phyloP scores from a whole-genome alignment of 1,140 invertebrate species.

The Bombus huntii region DNA sequence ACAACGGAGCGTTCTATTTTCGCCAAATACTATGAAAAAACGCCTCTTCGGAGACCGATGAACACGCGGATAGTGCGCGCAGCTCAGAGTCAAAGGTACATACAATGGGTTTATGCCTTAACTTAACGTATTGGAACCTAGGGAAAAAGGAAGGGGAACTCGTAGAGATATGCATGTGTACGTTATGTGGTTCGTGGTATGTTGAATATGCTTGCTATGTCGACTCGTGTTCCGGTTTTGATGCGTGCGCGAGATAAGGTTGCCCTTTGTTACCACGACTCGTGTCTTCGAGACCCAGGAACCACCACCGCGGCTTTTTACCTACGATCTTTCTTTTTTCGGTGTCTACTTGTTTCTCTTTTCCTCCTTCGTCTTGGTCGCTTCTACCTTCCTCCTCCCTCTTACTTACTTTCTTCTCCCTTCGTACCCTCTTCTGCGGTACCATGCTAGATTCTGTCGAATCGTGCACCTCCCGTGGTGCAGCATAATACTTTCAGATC shows the following conservation, averaged over 20 bases:
- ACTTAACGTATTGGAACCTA: conserved; percentile 50
- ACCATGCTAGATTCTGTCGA: conserved; percentile 45
- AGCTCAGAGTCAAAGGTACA: conserved; percentile 38
- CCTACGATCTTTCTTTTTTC: conserved; percentile 55
- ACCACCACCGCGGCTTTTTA: conserved; percentile 62
- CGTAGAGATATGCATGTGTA: conserved; percentile 15
- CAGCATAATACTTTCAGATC: conserved; percentile 32
- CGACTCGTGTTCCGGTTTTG: conserved; percentile 77
- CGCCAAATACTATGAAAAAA: too few species aligned
- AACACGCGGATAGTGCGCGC: not conserved
- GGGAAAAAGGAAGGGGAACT: conserved; percentile 27
- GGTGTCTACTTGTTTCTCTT: conserved; percentile 13
- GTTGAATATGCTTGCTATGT: conserved; percentile 80
- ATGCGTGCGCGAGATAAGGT: conserved; percentile 76
- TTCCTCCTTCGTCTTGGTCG: not conserved
- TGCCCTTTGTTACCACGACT: conserved; percentile 78
- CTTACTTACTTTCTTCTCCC: not conserved
- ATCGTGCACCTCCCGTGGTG: conserved; percentile 44
- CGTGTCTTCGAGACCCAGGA: conserved; percentile 75
- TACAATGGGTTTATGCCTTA: conserved; percentile 56
- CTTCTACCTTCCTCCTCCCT: not conserved
- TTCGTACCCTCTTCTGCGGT: not conserved
- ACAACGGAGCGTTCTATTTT: too few species aligned
- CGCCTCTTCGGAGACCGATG: not conserved
- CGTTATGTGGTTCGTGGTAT: conserved; percentile 71